phyloP scores from a whole-genome alignment of 2,113 vertebrate species.

The Nothobranchius kuhntae region DNA sequence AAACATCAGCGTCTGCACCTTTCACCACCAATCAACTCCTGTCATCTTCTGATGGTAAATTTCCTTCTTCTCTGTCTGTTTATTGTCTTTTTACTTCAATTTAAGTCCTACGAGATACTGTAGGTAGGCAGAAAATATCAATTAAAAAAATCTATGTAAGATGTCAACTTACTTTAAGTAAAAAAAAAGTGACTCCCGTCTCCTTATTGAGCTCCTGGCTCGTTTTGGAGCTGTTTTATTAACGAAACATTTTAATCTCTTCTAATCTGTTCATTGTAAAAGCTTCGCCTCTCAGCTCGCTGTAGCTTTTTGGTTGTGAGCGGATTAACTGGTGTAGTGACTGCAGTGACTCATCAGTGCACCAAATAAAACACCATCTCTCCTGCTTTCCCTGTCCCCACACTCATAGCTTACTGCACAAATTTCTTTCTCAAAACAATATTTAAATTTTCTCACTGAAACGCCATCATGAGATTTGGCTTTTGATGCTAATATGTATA shows the following conservation, averaged over 20 bases:
- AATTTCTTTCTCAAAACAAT: neutral
- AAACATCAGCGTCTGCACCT: too few species aligned
- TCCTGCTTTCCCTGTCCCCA: constrained; percentile 31
- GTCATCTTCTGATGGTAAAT: too few species aligned
- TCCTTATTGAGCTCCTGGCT: neutral
- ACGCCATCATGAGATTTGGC: neutral
- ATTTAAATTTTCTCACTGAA: neutral
- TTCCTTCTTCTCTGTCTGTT: too few species aligned
- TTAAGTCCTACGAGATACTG: too few species aligned
- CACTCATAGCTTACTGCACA: constrained; percentile 6
- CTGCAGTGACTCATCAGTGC: constrained; percentile 74
- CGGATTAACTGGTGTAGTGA: constrained; percentile 28
- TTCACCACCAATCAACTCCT: too few species aligned
- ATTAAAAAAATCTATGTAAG: neutral
- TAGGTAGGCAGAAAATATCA: too few species aligned
- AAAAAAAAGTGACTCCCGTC: neutral
- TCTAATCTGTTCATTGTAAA: constrained; percentile 15
- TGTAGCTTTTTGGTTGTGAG: constrained; percentile 26
- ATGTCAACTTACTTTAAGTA: neutral
- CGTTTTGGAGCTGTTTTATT: constrained; percentile 4
- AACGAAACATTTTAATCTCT: constrained; percentile 18
- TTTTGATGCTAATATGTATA: too few species aligned
- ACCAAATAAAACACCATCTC: constrained; percentile 42
- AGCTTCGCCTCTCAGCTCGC: constrained; percentile 12
- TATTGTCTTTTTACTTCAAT: too few species aligned